These are phyloP conservation scores for Polymixis flavicincta DNA, from an alignment of 2,888 invertebrate species.

Conservation along the genomic window DNA sequence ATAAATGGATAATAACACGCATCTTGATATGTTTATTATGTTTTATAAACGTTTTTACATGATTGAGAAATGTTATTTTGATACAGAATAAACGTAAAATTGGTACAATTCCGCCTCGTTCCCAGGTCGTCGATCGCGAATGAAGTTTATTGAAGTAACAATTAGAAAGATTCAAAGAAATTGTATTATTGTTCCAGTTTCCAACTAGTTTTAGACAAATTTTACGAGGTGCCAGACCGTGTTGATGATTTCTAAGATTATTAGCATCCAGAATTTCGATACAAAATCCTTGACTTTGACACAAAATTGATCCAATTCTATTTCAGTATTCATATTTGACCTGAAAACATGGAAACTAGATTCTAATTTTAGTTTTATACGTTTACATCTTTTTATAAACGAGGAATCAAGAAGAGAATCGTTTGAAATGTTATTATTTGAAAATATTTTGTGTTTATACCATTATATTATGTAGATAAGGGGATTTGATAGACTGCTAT, in stretches of 20 bases:
- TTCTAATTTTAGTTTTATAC: slow-evolving; percentile 51
- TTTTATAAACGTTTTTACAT: slow-evolving; percentile 69
- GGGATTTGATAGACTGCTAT: neutral
- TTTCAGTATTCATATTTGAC: slow-evolving; percentile 60
- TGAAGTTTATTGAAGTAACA: slow-evolving; percentile 27
- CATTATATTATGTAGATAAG: too few relatives aligned
- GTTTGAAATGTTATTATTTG: slow-evolving; percentile 20
- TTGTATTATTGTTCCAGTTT: slow-evolving; percentile 51
- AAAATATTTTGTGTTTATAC: slow-evolving; percentile 1
- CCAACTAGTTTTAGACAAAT: slow-evolving; percentile 31
- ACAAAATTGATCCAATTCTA: slow-evolving; percentile 51
- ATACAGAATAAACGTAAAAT: slow-evolving; percentile 50
- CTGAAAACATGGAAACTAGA: slow-evolving; percentile 55
- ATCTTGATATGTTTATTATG: slow-evolving; percentile 73
- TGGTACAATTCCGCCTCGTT: slow-evolving; percentile 34
- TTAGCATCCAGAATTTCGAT: slow-evolving; percentile 27
- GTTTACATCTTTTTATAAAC: slow-evolving; percentile 47
- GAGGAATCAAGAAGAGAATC: slow-evolving; percentile 27
- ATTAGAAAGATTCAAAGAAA: slow-evolving; percentile 39
- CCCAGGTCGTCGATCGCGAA: slow-evolving; percentile 11
- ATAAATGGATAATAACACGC: slow-evolving; percentile 77
- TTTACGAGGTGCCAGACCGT: slow-evolving; percentile 44
- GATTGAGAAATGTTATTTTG: slow-evolving; percentile 68
- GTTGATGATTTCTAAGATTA: slow-evolving; percentile 35
- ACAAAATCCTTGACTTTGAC: slow-evolving; percentile 60